Percentiles rank a stretch among this genome's conserved stretches.
Conservation (phyloP, 1,140 invertebrate species). For the Oppia nitens region DNA sequence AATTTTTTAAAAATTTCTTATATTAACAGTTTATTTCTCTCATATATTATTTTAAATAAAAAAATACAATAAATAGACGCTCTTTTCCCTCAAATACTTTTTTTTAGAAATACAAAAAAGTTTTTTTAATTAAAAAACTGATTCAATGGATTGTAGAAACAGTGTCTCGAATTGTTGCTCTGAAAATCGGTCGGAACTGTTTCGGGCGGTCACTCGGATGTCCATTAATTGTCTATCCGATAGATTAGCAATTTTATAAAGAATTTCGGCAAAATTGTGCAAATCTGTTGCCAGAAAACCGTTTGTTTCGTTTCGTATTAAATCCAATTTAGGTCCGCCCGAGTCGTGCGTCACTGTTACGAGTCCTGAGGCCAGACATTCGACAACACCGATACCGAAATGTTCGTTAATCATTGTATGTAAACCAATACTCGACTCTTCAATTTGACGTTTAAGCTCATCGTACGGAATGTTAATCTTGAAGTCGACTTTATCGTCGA, state of each 20-base stretch:
- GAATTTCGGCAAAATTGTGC: constrained; percentile 57
- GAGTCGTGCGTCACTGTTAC: constrained; percentile 85
- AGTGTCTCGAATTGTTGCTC: constrained; percentile 32
- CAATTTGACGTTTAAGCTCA: constrained; percentile 55
- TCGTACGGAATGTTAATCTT: constrained; percentile 65
- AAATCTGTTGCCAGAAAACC: constrained; percentile 64
- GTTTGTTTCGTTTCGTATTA: constrained; percentile 50
- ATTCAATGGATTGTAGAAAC: not conserved
- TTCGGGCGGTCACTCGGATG: constrained; percentile 49
- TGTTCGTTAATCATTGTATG: constrained; percentile 99
- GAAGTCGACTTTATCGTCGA: constrained; percentile 74
- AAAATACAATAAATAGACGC: too few species aligned
- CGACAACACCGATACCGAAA: constrained; percentile 95
- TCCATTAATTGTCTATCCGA: constrained; percentile 37
- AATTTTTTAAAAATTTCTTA: too few species aligned
- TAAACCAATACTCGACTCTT: constrained; percentile 56
- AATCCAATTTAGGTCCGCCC: constrained; percentile 82
- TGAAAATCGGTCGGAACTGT: constrained; percentile 33
- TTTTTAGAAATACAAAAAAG: too few species aligned
- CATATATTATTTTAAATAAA: too few species aligned
- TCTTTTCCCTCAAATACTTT: too few species aligned
- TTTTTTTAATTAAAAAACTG: not conserved
- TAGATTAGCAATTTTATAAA: constrained; percentile 55
- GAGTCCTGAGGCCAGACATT: constrained; percentile 93
- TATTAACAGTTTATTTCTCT: too few species aligned